These are phyloP conservation scores for Sorex araneus DNA, from an alignment of 2,113 vertebrate genomes.

Conservation along the genomic window DNA sequence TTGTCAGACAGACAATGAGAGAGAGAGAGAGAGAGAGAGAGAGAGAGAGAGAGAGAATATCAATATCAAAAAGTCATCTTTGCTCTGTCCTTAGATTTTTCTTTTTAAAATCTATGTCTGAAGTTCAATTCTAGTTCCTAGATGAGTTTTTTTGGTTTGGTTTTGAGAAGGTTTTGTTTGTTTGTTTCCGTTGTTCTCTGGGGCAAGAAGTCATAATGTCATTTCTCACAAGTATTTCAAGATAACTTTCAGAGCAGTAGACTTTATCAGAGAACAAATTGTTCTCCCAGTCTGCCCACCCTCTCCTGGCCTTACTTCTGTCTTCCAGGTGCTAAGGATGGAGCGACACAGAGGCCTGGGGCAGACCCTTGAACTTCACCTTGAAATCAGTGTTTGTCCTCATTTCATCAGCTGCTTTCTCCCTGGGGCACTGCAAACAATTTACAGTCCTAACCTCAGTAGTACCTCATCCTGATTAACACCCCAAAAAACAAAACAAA, in stretches of 20 bases:
- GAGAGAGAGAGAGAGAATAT: slow-evolving; percentile 40
- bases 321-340: slow-evolving; percentile 2
- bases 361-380: background rate
- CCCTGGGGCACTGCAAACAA: background rate
- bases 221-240: background rate
- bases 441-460: slow-evolving; percentile 59
- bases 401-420: background rate
- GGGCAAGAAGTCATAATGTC: slow-evolving; percentile 61
- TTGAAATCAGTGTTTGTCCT: background rate
- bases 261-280: slow-evolving; percentile 46
- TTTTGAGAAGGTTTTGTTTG: too few relatives aligned
- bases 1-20: background rate
- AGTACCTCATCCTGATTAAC: slow-evolving; percentile 76
- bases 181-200: slow-evolving; percentile 52
- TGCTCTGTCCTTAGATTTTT: slow-evolving; percentile 69
- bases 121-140: slow-evolving; percentile 59
- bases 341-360: background rate
- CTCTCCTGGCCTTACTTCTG: slow-evolving; percentile 21
- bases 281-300: background rate
- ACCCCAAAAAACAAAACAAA: slow-evolving; percentile 57
- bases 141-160: background rate
- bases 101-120: slow-evolving; percentile 67
- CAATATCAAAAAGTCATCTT: slow-evolving; percentile 65
- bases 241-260: slow-evolving; percentile 43
- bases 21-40: too few relatives aligned